A percentile compares a stretch with the other conserved stretches of the same genome.
phyloP scores from a whole-genome alignment of 2,113 vertebrate species.

The Xiphophorus couchianus region DNA sequence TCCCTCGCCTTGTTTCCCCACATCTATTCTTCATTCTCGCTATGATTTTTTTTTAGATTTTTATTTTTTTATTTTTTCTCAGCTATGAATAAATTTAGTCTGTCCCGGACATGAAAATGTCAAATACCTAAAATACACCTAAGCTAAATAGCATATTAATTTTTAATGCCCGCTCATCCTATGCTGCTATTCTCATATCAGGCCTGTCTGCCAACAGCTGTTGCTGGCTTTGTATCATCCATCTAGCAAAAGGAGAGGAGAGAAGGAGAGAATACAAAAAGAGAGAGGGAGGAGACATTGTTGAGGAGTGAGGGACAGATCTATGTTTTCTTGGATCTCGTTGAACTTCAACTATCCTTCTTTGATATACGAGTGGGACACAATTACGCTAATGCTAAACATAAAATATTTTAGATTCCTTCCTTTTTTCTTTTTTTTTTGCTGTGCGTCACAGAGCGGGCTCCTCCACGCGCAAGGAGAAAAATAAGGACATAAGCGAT shows the following conservation, averaged over 20 bases:
- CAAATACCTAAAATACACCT: constrained; percentile 90
- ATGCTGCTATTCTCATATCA: constrained; percentile 89
- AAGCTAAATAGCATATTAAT: constrained; percentile 89
- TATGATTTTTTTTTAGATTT: constrained; percentile 46
- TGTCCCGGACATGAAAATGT: constrained; percentile 88
- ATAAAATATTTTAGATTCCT: constrained; percentile 75
- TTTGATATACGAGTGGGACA: constrained; percentile 75
- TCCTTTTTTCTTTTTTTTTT: constrained; percentile 12
- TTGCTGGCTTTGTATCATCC: constrained; percentile 85
- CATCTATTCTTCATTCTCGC: constrained; percentile 43
- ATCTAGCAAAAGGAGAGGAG: constrained; percentile 75
- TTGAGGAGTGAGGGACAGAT: constrained; percentile 60
- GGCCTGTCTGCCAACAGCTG: constrained; percentile 87
- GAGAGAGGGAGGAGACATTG: constrained; percentile 66
- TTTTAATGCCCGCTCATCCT: constrained; percentile 87
- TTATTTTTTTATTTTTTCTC: constrained; percentile 57
- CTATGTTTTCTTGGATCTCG: constrained; percentile 69
- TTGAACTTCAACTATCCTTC: constrained; percentile 68
- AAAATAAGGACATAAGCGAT: constrained; percentile 60
- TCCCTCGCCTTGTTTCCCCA: constrained; percentile 9
- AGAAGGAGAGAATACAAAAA: constrained; percentile 57
- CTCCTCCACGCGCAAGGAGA: constrained; percentile 63
- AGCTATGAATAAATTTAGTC: constrained; percentile 87
- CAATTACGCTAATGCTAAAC: constrained; percentile 81
- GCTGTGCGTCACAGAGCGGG: constrained; percentile 8